A percentile compares a stretch with the other conserved stretches of the same genome.
phyloP scores from a whole-genome alignment of 2,113 vertebrate species.

The Tetrao urogallus region DNA sequence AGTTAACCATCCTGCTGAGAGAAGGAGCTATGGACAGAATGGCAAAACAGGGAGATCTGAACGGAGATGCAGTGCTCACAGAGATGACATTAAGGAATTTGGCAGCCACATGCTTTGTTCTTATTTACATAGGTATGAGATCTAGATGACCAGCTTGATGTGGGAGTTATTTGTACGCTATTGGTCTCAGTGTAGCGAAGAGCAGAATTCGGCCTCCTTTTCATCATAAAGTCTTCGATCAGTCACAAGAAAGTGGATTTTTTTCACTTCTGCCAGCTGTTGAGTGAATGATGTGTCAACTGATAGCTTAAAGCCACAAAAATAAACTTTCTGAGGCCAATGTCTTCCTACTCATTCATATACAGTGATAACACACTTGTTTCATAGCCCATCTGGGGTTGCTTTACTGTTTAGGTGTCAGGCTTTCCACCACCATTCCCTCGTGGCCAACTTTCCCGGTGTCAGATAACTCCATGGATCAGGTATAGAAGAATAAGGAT shows the following conservation, averaged over 20 bases:
- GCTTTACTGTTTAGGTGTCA: neutral
- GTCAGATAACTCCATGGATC: neutral
- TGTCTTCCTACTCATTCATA: neutral
- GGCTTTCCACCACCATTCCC: neutral
- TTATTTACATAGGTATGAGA: neutral
- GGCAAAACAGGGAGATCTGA: constrained; percentile 9
- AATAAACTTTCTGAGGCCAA: neutral
- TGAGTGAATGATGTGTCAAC: neutral
- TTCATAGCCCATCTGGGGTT: neutral
- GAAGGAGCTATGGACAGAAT: neutral
- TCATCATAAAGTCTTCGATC: neutral
- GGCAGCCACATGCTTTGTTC: neutral
- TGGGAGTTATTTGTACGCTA: neutral
- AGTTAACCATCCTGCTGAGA: constrained; percentile 46
- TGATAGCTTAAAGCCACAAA: neutral
- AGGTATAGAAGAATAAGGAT: neutral
- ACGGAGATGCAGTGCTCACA: neutral
- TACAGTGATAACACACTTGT: neutral
- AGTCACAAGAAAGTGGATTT: neutral
- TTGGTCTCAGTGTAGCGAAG: neutral
- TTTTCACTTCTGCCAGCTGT: neutral
- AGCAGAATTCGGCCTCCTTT: neutral
- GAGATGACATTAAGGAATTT: neutral
- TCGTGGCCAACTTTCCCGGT: neutral
- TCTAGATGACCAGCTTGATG: neutral